Conservation (phyloP, 2,113 vertebrate species). For the Chrysochloris asiatica region DNA sequence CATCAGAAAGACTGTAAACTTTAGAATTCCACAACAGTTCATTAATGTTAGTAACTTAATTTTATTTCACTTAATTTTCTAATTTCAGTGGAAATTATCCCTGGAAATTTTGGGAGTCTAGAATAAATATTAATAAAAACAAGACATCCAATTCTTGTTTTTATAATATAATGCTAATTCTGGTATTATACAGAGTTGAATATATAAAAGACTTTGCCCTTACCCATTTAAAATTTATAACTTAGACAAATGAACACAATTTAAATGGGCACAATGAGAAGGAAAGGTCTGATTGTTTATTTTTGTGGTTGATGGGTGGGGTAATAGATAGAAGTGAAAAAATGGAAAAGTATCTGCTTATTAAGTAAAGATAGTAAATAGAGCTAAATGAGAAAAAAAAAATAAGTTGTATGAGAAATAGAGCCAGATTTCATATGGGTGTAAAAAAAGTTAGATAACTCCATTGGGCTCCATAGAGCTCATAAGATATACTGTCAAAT, state of each 20-base stretch:
- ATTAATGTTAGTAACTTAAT: background rate
- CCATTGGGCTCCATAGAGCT: background rate
- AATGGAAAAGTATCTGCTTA: constrained; percentile 12
- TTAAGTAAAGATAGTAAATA: constrained; percentile 25
- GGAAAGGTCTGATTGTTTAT: constrained; percentile 22
- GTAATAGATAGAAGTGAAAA: constrained; percentile 7
- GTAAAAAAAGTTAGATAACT: background rate
- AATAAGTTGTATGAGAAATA: constrained; percentile 35
- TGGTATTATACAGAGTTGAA: constrained; percentile 27
- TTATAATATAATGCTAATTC: background rate
- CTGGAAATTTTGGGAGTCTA: background rate
- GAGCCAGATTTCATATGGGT: background rate
- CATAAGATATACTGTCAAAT: background rate
- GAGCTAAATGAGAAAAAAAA: background rate
- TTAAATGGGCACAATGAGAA: no score
- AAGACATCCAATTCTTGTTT: background rate
- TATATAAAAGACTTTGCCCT: constrained; percentile 19
- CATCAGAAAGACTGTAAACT: constrained; percentile 19
- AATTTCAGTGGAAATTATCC: background rate
- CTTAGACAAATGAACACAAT: constrained; percentile 3
- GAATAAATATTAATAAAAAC: background rate
- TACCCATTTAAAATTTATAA: constrained; percentile 25
- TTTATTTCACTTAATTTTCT: constrained; percentile 16
- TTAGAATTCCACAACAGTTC: background rate
- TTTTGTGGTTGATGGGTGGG: constrained; percentile 27